Evolutionary conservation across 1,140 invertebrate species (phyloP), one percentile per base, ranked within the genome.

Genomic region (Diachasma alloeum): DNA sequence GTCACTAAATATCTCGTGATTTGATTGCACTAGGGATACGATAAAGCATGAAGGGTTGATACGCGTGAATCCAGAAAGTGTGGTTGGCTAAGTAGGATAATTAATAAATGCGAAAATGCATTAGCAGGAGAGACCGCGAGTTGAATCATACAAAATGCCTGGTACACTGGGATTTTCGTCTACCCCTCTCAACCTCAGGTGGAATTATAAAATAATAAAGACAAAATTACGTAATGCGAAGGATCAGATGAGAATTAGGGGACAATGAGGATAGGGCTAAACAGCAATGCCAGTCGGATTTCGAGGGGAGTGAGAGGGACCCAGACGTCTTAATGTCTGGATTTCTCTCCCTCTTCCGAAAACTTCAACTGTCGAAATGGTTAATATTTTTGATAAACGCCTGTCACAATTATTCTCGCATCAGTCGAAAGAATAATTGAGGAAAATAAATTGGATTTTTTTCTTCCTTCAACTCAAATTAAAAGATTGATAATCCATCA

Each of bases 311-410:
- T 66, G 26, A 71, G 44, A 63, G 70, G 39, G 6, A 71, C 81
- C 85, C 85, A 87, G 85, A 86, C 85, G 84, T 87, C 85, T 87
- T 87, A 87, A 88, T 87, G 86, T 85, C 84, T 82, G 80, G 77
- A 24, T 63, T 63, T 63, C 22, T 63, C 59, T 15, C 10, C 22
- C 59, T 63, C 19, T 17, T 19, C 59, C 59, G 10, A 63, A 63
- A 63, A 63, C 24, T 63, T 59, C 53, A 22, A 59, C 22, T 63
- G 24, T 63, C 24, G 0, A 53, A 53, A 19, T 53, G 48, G 22
- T 63, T 26, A 63, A 56, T 56, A 56, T 56, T 56, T 56, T 63
- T 63, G 1, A 26, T 31, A 63, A 15, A 31, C 0, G 8, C 24
- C 19, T 26, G 5, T 19, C 19, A 24, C 19, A 63, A 63, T 26